Evolutionary conservation across 1,140 invertebrate species (phyloP), one percentile per base, ranked within the genome.

Genomic region (Theocolax elegans): DNA sequence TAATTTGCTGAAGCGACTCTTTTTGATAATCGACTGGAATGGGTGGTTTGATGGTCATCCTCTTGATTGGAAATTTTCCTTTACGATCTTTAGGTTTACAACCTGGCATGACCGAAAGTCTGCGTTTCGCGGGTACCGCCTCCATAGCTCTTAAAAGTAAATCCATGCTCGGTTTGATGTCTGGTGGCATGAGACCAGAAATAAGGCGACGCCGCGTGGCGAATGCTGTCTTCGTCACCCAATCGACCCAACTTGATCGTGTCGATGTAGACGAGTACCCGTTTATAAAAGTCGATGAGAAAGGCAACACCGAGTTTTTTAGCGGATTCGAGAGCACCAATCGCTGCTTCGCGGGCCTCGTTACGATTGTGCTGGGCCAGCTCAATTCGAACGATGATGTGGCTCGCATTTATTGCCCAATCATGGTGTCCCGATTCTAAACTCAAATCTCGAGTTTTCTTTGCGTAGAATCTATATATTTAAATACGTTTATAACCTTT

Each of bases 31-130:
- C 62, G 23, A 46, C 74, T 0, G 78, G 68, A 8, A 71, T 58
- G 0, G 27, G 46, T 0, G 76, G 59, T 12, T 73, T 21, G 21
- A 81, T 79, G 0, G 76, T 78, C 35, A 74, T 78, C 58, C 75
- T 75, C 27, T 59, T 77, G 48, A 65, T 77, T 0, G 75, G 54
- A 10, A 46, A 19, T 2, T 9, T n/a, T 2, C 19, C 9, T 8
- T 17, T 27, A 0, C 2, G 10, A 19, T 71, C 53, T 25, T 29
- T 49, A 1, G 81, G 74, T 46, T 81, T 81, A 58, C 76, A 83
- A 4, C 82, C 81, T 1, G 81, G 82, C 78, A 83, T 80, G 7
- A 84, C 69, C 0, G 81, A 81, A 2, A 84, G 31, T 40, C 79
- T 67, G 1, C 82, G 67, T 7, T 58, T 71, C 0, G 78, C 76